These are phyloP conservation scores for Oryctolagus cuniculus DNA, from an alignment of 2,113 vertebrate genomes.

Conservation along the genomic window DNA sequence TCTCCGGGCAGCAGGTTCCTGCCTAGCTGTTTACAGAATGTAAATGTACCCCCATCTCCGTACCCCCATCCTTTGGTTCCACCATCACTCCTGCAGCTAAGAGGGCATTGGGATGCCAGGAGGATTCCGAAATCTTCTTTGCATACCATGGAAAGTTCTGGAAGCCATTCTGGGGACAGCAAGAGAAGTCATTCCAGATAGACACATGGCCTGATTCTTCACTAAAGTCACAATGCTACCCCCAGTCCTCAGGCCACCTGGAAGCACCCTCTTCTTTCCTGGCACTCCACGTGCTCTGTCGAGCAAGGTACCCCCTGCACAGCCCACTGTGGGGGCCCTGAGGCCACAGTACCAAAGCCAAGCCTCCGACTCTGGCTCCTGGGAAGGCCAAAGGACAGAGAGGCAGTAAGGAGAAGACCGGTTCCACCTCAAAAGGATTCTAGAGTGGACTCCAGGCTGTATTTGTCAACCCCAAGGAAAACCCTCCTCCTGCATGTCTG, in stretches of 20 bases:
- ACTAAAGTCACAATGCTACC: not conserved
- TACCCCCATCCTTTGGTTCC: not conserved
- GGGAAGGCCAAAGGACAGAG: not conserved
- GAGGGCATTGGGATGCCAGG: not conserved
- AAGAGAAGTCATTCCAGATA: not conserved
- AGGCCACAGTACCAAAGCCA: fast-evolving
- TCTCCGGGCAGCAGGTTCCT: not conserved
- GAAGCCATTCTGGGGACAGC: not conserved
- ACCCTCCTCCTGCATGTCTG: not conserved
- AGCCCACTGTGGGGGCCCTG: not conserved
- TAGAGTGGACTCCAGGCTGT: not conserved
- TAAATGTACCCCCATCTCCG: no score
- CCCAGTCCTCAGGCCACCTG: not conserved
- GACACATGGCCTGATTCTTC: not conserved
- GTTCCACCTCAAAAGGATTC: not conserved
- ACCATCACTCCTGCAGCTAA: not conserved
- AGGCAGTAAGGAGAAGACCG: not conserved
- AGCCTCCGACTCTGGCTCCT: not conserved
- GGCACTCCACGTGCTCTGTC: no score
- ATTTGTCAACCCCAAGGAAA: not conserved
- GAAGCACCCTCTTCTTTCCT: not conserved
- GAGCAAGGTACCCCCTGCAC: not conserved
- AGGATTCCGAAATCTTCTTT: not conserved
- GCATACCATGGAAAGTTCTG: not conserved
- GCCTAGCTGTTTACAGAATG: no score